Evolutionary conservation across 2,888 invertebrate species (phyloP), one percentile per base, ranked within the genome.

Genomic region (Neria commutata): DNA sequence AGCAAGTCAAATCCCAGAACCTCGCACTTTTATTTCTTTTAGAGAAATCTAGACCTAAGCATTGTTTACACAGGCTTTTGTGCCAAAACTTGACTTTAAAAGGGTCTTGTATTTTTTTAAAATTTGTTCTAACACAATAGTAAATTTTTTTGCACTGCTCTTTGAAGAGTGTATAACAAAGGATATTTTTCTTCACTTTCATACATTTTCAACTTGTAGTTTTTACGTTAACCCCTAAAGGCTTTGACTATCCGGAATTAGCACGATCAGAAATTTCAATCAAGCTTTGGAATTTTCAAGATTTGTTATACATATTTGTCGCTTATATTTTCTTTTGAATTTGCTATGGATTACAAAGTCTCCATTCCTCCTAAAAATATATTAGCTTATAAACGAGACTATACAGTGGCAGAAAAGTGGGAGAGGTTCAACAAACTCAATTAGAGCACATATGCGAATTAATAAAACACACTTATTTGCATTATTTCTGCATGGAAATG

Each of bases 371-470:
- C n/a, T n/a, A n/a, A n/a, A n/a, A n/a, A n/a, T n/a, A n/a, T n/a
- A n/a, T n/a, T n/a, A n/a, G n/a, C n/a, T n/a, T n/a, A n/a, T n/a
- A n/a, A n/a, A n/a, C n/a, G n/a, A n/a, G n/a, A n/a, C n/a, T n/a
- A n/a, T n/a, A n/a, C n/a, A n/a, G n/a, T n/a, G n/a, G n/a, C n/a
- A n/a, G n/a, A n/a, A n/a, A n/a, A n/a, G n/a, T n/a, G n/a, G n/a
- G n/a, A n/a, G n/a, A 37, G 17, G 37, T 47, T 24, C 23, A 47
- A 45, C 29, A 69, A 70, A 72, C 68, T 57, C 58, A 71, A 74
- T 73, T 73, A 73, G 73, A 66, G 60, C 62, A 29, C 24, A 58
- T 57, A 66, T 73, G 73, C 61, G 63, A 73, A 73, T 73, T 75
- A 64, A 40, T 47, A 40, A 17, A n/a, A 26, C 57, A 52, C 48